Evolutionary conservation across 2,888 invertebrate genomes (phyloP).

Genomic region (Meandrusa payeni): DNA sequence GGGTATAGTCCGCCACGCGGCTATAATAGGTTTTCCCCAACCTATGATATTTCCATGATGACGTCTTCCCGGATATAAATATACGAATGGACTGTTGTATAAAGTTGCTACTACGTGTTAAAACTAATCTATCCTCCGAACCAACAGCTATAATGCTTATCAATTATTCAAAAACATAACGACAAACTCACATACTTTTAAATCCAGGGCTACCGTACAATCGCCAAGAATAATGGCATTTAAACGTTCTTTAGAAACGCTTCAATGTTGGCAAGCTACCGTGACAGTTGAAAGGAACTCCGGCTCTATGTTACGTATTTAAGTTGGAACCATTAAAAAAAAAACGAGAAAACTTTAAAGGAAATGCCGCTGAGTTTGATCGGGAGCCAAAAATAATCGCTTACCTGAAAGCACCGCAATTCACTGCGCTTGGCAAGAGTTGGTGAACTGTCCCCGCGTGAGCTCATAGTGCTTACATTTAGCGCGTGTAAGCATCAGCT

Average conservation of each 20-base stretch:
- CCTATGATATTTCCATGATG: too few relatives aligned
- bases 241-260: conserved; percentile 23
- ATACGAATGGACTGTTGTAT: too few relatives aligned
- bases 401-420: conserved; percentile 40
- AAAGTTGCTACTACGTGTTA: too few relatives aligned
- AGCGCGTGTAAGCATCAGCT: conserved; percentile 1
- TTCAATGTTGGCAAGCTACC: conserved; percentile 34
- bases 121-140: too few relatives aligned
- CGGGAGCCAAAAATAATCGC: conserved; percentile 42
- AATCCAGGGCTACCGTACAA: conserved; percentile 11
- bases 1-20: too few relatives aligned
- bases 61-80: too few relatives aligned
- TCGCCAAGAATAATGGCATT: conserved; percentile 8
- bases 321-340: conserved; percentile 36
- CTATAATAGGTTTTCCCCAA: too few relatives aligned
- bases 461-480: conserved; percentile 29
- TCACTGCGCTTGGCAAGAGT: conserved; percentile 37
- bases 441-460: conserved; percentile 33
- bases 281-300: conserved; percentile 29
- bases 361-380: conserved; percentile 41
- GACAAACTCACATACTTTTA: conserved; percentile 8
- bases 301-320: conserved; percentile 36
- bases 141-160: too few relatives aligned
- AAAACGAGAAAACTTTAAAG: conserved; percentile 35
- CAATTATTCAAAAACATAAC: too few relatives aligned